Evolutionary conservation across 2,797 vertebrate genomes (phyloP).

Genomic region (Cynodonichthys magdalenae): DNA sequence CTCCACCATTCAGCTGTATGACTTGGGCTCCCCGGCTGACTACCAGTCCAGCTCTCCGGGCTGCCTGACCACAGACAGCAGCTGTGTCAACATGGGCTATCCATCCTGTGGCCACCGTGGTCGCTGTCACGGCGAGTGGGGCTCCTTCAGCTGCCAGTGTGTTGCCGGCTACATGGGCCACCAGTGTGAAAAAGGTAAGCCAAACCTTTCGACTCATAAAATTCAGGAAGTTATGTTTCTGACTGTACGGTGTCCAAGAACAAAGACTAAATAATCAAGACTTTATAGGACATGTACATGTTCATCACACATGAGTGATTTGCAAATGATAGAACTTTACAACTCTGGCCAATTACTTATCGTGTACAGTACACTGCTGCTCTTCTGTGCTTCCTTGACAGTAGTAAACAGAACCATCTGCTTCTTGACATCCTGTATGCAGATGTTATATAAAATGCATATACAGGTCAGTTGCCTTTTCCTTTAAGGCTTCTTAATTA

Average conservation of each 20-base stretch:
- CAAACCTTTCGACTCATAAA: not conserved
- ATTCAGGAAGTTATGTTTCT: not conserved
- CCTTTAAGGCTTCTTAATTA: constrained; percentile 23
- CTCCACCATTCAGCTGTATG: constrained; percentile 81
- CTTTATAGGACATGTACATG: no score
- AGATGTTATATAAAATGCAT: constrained; percentile 18
- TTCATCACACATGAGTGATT: no score
- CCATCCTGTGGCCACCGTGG: constrained; percentile 85
- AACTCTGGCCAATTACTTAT: no score
- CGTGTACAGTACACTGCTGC: not conserved
- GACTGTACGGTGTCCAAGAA: not conserved
- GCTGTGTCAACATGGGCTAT: constrained; percentile 86
- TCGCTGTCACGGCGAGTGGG: constrained; percentile 87
- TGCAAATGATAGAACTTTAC: no score
- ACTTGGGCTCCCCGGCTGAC: constrained; percentile 87
- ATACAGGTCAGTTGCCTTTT: constrained; percentile 18
- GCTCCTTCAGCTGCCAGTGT: constrained; percentile 88
- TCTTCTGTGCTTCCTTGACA: constrained; percentile 2
- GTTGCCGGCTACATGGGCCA: constrained; percentile 83
- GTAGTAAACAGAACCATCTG: constrained; percentile 5
- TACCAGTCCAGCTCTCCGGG: constrained; percentile 86
- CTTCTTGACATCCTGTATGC: constrained; percentile 6
- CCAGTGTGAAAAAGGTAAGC: constrained; percentile 84
- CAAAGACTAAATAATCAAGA: not conserved
- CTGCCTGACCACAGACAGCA: constrained; percentile 84